Conservation (phyloP, 2,797 vertebrate genomes). For the Sebastes minor region DNA sequence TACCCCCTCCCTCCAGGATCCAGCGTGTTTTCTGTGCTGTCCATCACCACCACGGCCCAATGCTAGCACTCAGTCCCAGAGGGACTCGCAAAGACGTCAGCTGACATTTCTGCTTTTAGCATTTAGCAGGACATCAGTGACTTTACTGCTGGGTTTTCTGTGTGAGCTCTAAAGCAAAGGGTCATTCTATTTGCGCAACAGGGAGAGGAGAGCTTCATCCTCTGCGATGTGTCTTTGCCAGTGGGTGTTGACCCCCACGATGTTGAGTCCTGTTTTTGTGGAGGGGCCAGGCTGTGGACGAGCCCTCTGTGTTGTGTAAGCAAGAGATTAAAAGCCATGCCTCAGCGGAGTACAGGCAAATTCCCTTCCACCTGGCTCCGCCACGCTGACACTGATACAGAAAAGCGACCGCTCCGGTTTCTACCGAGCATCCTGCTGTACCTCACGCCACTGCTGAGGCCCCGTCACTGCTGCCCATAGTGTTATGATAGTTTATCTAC, state of each 20-base stretch:
- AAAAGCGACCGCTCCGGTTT: slow-evolving; percentile 1
- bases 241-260: slow-evolving; percentile 50
- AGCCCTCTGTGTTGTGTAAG: slow-evolving; percentile 69
- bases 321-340: slow-evolving; percentile 69
- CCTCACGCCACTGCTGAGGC: not conserved
- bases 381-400: slow-evolving; percentile 28
- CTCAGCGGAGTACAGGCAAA: slow-evolving; percentile 36
- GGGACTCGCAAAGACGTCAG: slow-evolving; percentile 61
- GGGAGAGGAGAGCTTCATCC: slow-evolving; percentile 39
- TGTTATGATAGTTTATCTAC: slow-evolving; percentile 12
- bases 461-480: slow-evolving; percentile 16
- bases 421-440: not conserved
- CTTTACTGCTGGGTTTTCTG: slow-evolving; percentile 56
- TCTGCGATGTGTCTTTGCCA: slow-evolving; percentile 55
- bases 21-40: slow-evolving; percentile 60
- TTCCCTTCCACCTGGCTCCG: slow-evolving; percentile 27
- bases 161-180: slow-evolving; percentile 26
- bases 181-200: slow-evolving; percentile 23
- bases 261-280: slow-evolving; percentile 50
- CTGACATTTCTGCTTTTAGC: slow-evolving; percentile 75
- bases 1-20: slow-evolving; percentile 48
- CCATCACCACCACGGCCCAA: slow-evolving; percentile 38
- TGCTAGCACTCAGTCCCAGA: slow-evolving; percentile 44
- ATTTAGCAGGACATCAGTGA: slow-evolving; percentile 66
- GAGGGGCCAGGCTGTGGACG: slow-evolving; percentile 48